Evolutionary conservation across 1,140 invertebrate species (phyloP), one percentile per base, ranked within the genome.

Genomic region (Laupala kohalensis): DNA sequence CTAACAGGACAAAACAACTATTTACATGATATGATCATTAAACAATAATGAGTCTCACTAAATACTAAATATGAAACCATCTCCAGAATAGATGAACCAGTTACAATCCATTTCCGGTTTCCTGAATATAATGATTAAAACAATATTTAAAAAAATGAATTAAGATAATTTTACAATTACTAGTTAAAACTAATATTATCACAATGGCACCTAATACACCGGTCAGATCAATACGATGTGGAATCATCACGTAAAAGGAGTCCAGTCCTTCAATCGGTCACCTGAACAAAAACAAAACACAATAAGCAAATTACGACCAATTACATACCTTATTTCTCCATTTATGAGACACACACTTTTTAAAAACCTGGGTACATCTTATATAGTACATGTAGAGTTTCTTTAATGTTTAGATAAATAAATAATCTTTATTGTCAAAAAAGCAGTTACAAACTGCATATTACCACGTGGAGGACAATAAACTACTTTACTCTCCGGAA

Each of bases 191-290:
- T 13, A 53, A 53, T 53, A 53, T 2, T 19, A 13, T 53, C 19
- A 19, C 37, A 53, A 53, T 53, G 37, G 37, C 37, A 53, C 37
- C 37, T 53, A 53, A 53, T 53, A 13, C 9, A 13, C 37, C 4
- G n/a, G n/a, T 53, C 37, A 53, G 15, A 53, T 53, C 1, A 53
- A 53, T 4, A 13, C 19, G 37, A 53, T 28, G 6, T 67, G 13
- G 5, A 69, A 25, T 24, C 6, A 13, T 23, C 25, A 70, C 13
- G 28, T 53, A 24, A 70, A 70, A 5, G 69, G 69, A 19, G 69
- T 25, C 69, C 69, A 70, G n/a, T 70, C 69, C 26, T 70, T 70
- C 23, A 70, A 13, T 9, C 69, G 69, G 69, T 70, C 69, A n/a
- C 69, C 69, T 70, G 69, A 4, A 64, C 4, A 53, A 5, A 70